phyloP scores from a whole-genome alignment of 2,888 invertebrate species.

The Drosophila barbarae region DNA sequence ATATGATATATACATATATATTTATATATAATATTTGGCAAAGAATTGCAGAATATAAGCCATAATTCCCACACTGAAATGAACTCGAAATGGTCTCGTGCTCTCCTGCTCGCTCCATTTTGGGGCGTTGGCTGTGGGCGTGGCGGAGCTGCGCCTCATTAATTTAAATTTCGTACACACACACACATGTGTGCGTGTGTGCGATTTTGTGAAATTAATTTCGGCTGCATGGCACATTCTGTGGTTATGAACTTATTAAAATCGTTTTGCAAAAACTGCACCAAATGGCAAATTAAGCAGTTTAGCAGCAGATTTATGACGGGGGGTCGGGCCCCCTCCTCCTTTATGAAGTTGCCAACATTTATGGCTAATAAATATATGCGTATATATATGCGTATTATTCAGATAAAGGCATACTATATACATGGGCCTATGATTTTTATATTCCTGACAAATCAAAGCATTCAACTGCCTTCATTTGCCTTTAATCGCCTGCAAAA shows the following conservation, averaged over 20 bases:
- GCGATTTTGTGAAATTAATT: constrained; percentile 45
- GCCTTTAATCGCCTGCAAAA: constrained; percentile 20
- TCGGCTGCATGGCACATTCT: constrained; percentile 40
- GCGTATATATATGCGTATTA: background rate
- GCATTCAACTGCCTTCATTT: constrained; percentile 7
- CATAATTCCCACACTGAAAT: constrained; percentile 5
- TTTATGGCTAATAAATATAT: constrained; percentile 41
- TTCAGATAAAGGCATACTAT: constrained; percentile 1
- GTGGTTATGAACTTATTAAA: constrained; percentile 47
- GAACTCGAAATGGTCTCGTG: background rate
- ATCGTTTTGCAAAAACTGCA: constrained; percentile 48
- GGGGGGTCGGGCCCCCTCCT: background rate
- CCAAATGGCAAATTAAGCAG: constrained; percentile 59
- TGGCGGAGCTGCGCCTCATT: constrained; percentile 29
- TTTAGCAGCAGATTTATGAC: constrained; percentile 46
- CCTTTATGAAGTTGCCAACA: constrained; percentile 34
- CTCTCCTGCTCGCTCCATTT: background rate
- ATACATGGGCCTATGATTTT: constrained; percentile 19
- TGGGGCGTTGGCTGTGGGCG: constrained; percentile 4
- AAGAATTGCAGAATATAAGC: constrained; percentile 2
- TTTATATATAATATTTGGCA: background rate
- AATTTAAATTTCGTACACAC: constrained; percentile 35
- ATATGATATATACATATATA: background rate
- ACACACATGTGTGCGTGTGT: constrained; percentile 11
- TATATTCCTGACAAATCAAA: constrained; percentile 31